Percentiles rank a stretch among this genome's conserved stretches.
phyloP scores from a whole-genome alignment of 92 coral and sea anemone species.

The Pocillopora grandis region DNA sequence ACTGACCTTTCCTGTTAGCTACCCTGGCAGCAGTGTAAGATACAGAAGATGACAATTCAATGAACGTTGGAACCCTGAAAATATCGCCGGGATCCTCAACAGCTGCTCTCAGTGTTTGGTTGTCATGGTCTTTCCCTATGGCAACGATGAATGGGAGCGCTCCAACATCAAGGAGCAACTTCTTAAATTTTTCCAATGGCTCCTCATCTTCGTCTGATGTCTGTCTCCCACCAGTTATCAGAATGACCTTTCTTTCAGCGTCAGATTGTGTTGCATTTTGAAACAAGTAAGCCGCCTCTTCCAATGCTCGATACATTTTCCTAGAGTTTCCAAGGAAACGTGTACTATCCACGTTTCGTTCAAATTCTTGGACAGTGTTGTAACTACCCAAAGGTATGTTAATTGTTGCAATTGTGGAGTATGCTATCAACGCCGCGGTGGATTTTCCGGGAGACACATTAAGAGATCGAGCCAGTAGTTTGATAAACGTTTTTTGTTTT shows the following conservation, averaged over 20 bases:
- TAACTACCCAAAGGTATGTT: constrained; percentile 35
- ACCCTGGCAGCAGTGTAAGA: neutral
- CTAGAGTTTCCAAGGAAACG: constrained; percentile 41
- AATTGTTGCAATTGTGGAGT: constrained; percentile 45
- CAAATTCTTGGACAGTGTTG: constrained; percentile 36
- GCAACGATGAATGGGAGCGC: constrained; percentile 70
- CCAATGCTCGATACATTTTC: constrained; percentile 50
- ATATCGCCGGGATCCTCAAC: constrained; percentile 44
- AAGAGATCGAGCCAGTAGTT: constrained; percentile 57
- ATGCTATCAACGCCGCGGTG: constrained; percentile 63
- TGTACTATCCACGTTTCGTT: constrained; percentile 30
- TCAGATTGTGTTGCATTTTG: constrained; percentile 37
- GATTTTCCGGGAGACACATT: constrained; percentile 61
- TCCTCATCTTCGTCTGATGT: constrained; percentile 16
- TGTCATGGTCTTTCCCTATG: constrained; percentile 53
- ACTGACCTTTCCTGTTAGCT: constrained; percentile 17
- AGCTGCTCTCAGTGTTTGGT: constrained; percentile 33
- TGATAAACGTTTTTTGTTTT: constrained; percentile 61
- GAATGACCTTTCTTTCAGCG: constrained; percentile 39
- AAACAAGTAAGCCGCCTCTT: constrained; percentile 34
- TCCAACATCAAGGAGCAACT: constrained; percentile 29
- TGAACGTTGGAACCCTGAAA: constrained; percentile 35
- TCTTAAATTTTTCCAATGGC: constrained; percentile 17
- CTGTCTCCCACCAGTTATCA: constrained; percentile 56
- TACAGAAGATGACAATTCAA: constrained; percentile 8